Conservation (phyloP, 2,888 invertebrate genomes). For the Leptinotarsa rubiginosa region DNA sequence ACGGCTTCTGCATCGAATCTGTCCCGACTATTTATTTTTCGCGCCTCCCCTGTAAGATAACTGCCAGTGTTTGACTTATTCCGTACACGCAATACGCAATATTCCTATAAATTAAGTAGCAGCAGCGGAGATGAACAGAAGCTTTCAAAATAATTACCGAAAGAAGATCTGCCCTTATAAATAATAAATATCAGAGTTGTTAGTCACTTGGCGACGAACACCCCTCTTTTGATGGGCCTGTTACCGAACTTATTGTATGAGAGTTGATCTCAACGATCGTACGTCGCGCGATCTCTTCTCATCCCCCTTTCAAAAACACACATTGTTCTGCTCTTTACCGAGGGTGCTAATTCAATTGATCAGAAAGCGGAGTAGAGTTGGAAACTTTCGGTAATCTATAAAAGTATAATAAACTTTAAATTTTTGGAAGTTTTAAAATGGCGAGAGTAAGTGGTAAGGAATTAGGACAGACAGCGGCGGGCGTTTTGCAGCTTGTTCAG, state of each 20-base stretch:
- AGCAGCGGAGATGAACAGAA: constrained; percentile 57
- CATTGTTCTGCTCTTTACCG: constrained; percentile 51
- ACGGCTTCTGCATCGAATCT: neutral
- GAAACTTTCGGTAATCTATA: constrained; percentile 41
- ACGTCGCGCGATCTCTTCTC: constrained; percentile 34
- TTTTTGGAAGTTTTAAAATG: constrained; percentile 31
- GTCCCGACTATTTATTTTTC: constrained; percentile 6
- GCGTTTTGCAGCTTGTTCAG: neutral
- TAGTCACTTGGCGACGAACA: constrained; percentile 58
- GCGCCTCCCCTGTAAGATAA: constrained; percentile 25
- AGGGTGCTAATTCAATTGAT: constrained; percentile 56
- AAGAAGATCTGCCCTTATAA: constrained; percentile 57
- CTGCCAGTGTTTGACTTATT: constrained; percentile 29
- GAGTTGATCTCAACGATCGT: constrained; percentile 18
- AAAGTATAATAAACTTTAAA: constrained; percentile 41
- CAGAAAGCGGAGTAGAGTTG: constrained; percentile 19
- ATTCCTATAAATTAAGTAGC: constrained; percentile 57
- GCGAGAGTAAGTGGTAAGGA: neutral
- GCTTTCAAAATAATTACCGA: constrained; percentile 62
- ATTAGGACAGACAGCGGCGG: neutral
- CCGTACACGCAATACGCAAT: constrained; percentile 46
- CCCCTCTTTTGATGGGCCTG: constrained; percentile 43
- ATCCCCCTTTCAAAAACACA: constrained; percentile 39
- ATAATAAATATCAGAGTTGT: constrained; percentile 61
- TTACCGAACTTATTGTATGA: constrained; percentile 24